Base-by-base conservation (phyloP, 2,797 vertebrate genomes). In the Acridotheres tristis region DNA sequence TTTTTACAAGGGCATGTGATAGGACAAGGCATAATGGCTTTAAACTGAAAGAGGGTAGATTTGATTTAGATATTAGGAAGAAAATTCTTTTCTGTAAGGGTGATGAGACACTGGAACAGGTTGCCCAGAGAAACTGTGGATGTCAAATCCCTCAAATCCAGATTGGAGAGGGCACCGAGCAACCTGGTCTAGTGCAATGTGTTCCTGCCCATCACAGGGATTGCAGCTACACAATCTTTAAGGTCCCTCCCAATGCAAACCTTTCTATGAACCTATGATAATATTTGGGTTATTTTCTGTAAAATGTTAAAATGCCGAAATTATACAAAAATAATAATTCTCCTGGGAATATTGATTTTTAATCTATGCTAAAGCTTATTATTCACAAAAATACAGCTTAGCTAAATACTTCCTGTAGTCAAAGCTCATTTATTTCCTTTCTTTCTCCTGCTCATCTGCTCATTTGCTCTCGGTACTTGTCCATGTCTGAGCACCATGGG, bases 231-330 rank as follows among this genome's bases (percentile, higher is more conserved):
- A 34, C 23, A 43, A 20, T 27, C 4, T 40, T 75, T 40, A 34
- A 42, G 2, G 5, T 58, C 38, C 22, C 5, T 18, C 53, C 10
- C 22, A 75, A 10, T 7, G 6, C 5, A 75, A 81, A 53, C 4
- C 1, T 1, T 13, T 47, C n/a, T 34, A 27, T 68, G 6, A 51
- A 27, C 13, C 38, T 58, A 9, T 21, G 21, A 75, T 12, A 90
- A 85, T 25, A 79, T 88, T 65, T 87, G 15, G 4, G 14, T 67
- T 91, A 47, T 57, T 71, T 89, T 77, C 38, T 80, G 42, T 53
- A 67, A 92, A 93, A 74, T 34, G 8, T 58, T 72, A 34, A 89
- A 91, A 85, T 36, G 19, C 21, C 36, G 63, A 43, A 88, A 79
- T 71, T 54, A 88, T 20, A 58, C 3, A 80, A 27, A 91, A 88